These are phyloP conservation scores for Bellardia bayeri DNA, from an alignment of 2,888 invertebrate species.

Conservation along the genomic window DNA sequence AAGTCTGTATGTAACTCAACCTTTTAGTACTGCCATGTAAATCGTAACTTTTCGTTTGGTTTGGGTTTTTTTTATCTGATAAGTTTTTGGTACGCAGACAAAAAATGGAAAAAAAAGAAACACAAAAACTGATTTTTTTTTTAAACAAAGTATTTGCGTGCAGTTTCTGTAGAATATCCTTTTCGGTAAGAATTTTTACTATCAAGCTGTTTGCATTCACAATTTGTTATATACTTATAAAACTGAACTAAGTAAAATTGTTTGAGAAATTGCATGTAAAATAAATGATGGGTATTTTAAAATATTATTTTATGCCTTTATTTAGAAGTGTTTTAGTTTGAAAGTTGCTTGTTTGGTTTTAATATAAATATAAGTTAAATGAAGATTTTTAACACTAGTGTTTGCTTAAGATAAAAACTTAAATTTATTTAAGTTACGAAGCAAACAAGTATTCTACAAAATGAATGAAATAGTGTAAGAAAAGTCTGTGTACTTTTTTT, in stretches of 20 bases:
- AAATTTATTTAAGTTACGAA: too few species aligned
- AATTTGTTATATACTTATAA: constrained; percentile 49
- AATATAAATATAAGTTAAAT: too few species aligned
- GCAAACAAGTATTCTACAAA: too few species aligned
- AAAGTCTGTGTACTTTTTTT: too few species aligned
- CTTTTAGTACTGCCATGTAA: constrained; percentile 54
- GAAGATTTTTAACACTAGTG: too few species aligned
- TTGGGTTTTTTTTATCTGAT: constrained; percentile 27
- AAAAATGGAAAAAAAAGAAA: not conserved
- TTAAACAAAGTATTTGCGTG: constrained; percentile 49
- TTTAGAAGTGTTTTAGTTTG: not conserved
- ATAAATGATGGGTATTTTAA: constrained; percentile 43
- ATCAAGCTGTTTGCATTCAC: constrained; percentile 65
- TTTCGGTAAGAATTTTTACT: constrained; percentile 58
- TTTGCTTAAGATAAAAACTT: too few species aligned
- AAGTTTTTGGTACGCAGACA: not conserved
- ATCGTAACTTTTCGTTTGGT: constrained; percentile 61
- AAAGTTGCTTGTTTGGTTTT: not conserved
- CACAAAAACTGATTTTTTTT: not conserved
- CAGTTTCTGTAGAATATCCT: constrained; percentile 51
- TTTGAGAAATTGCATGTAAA: constrained; percentile 36
- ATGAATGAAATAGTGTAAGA: too few species aligned
- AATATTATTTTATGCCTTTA: constrained; percentile 20
- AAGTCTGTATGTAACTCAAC: constrained; percentile 58
- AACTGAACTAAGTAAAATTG: not conserved